A percentile compares a stretch with the other conserved stretches of the same genome.
Conservation (phyloP, 1,140 invertebrate genomes). For the Drosophila pruinosa region DNA sequence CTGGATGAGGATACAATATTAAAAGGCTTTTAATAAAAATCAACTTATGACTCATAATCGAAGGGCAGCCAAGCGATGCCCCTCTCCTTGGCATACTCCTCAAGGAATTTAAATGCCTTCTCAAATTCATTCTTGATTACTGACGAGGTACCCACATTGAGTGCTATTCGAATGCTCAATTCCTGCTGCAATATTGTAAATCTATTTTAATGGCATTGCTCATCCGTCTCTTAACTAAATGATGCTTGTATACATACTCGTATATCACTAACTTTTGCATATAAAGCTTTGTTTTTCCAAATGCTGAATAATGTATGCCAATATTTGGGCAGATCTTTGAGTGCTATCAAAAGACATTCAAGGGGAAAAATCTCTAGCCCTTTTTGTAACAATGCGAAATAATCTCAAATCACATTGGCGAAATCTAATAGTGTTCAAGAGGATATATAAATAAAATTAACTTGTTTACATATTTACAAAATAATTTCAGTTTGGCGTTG, state of each 20-base stretch:
- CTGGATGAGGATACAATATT: conserved; percentile 39
- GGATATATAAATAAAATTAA: conserved; percentile 39
- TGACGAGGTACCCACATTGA: conserved; percentile 19
- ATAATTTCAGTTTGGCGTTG: conserved; percentile 1
- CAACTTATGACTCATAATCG: conserved; percentile 53
- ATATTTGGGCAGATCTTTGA: not conserved
- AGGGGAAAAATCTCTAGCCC: not conserved
- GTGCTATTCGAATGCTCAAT: conserved; percentile 6
- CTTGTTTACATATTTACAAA: conserved; percentile 38
- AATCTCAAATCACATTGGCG: conserved; percentile 1
- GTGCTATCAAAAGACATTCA: not conserved
- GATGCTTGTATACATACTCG: too few species aligned
- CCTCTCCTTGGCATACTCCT: conserved; percentile 1
- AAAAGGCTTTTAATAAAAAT: conserved; percentile 62
- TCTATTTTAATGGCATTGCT: not conserved
- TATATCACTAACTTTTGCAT: too few species aligned
- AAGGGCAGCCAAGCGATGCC: conserved; percentile 19
- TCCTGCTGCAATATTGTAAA: conserved; percentile 4
- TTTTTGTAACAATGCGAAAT: conserved; percentile 19
- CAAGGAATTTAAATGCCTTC: conserved; percentile 16
- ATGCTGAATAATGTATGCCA: conserved; percentile 1
- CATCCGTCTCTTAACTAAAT: not conserved
- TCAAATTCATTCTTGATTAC: conserved; percentile 20
- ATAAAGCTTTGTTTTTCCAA: conserved; percentile 1
- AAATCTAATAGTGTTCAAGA: conserved; percentile 36